These are phyloP conservation scores for Percopsis transmontana DNA, from an alignment of 2,113 vertebrate genomes.

Conservation along the genomic window DNA sequence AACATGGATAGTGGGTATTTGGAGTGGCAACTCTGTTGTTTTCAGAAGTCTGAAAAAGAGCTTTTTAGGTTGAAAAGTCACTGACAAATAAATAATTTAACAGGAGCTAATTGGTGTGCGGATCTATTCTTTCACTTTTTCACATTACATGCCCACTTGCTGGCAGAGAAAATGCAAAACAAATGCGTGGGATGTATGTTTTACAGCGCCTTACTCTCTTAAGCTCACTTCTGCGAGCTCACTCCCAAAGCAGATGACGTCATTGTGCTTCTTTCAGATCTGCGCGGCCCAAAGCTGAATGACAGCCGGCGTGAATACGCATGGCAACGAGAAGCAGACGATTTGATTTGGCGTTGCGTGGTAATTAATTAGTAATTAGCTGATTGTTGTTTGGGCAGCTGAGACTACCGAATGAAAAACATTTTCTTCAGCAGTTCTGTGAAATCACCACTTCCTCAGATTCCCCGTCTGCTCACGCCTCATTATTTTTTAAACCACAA, in stretches of 20 bases:
- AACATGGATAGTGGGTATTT: no score
- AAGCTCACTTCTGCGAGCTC: no score
- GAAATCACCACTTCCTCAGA: conserved; percentile 41
- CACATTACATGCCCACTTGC: conserved; percentile 74
- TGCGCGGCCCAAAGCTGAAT: conserved; percentile 31
- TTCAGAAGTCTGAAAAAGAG: no score
- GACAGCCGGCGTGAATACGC: conserved; percentile 50
- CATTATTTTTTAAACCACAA: conserved; percentile 58
- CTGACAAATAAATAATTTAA: no score
- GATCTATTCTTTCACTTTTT: no score
- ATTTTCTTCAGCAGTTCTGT: conserved; percentile 54
- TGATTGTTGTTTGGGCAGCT: conserved; percentile 63
- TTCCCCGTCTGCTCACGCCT: conserved; percentile 2
- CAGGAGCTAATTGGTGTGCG: no score
- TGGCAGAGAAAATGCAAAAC: conserved; percentile 18
- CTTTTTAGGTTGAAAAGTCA: no score
- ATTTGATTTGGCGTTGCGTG: conserved; percentile 56
- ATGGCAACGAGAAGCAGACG: conserved; percentile 48
- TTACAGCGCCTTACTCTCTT: conserved; percentile 12
- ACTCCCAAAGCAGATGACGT: conserved; percentile 26
- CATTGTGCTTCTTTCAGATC: conserved; percentile 34
- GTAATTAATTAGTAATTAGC: conserved; percentile 73
- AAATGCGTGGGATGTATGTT: conserved; percentile 8
- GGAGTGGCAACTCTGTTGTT: no score
- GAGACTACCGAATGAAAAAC: conserved; percentile 59